These are phyloP conservation scores for Drepana falcataria DNA, from an alignment of 2,888 invertebrate species.

Conservation along the genomic window DNA sequence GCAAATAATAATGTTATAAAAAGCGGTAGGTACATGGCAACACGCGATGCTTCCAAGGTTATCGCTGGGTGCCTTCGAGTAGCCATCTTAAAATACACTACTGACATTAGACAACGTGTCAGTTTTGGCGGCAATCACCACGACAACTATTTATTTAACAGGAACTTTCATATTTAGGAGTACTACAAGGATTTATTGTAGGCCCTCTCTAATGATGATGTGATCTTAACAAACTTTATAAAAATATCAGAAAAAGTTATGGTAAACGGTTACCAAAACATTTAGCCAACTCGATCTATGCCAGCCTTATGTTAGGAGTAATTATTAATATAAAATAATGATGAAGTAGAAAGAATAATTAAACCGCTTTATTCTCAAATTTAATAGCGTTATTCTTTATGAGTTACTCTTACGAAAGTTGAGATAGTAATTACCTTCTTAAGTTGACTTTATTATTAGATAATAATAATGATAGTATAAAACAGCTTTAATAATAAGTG, in stretches of 20 bases:
- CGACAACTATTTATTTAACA: not conserved
- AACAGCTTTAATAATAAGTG: not conserved
- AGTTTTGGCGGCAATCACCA: not conserved
- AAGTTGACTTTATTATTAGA: too few species aligned
- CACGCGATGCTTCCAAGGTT: conserved; percentile 29
- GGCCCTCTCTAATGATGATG: not conserved
- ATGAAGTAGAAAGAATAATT: too few species aligned
- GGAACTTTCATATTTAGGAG: not conserved
- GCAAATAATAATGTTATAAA: conserved; percentile 22
- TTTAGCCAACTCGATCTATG: too few species aligned
- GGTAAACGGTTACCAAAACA: too few species aligned
- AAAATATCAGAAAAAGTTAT: too few species aligned
- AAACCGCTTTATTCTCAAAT: too few species aligned
- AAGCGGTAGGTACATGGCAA: conserved; percentile 30
- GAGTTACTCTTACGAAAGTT: too few species aligned
- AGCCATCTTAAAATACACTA: not conserved
- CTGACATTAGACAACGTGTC: not conserved
- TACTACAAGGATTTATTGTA: not conserved
- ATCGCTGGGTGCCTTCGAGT: conserved; percentile 17
- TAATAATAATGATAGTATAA: not conserved
- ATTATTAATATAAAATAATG: too few species aligned
- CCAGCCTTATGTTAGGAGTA: too few species aligned
- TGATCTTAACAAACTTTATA: too few species aligned
- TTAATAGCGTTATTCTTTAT: too few species aligned
- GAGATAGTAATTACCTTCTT: too few species aligned